Conservation (phyloP, 2,888 invertebrate species). For the Drosophila greeni region DNA sequence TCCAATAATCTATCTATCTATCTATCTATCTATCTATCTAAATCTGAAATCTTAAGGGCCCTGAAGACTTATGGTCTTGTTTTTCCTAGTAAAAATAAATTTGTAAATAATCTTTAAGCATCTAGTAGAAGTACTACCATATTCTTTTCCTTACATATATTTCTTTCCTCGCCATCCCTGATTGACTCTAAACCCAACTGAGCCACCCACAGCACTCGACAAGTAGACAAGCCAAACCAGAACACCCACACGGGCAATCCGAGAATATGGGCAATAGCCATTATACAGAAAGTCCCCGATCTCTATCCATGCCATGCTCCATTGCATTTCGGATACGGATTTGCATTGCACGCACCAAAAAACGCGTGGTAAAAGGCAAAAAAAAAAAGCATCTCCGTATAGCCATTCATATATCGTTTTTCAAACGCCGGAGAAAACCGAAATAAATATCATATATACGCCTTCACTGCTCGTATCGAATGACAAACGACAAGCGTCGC, state of each 20-base stretch:
- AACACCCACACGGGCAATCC: conserved; percentile 24
- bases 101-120: not conserved
- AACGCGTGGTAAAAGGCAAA: conserved; percentile 54
- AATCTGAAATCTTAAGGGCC: not conserved
- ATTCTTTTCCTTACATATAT: not conserved
- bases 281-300: conserved; percentile 32
- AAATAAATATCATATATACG: conserved; percentile 55
- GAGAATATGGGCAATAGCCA: conserved; percentile 18
- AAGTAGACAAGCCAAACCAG: conserved; percentile 16
- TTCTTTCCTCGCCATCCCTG: not conserved
- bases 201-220: conserved; percentile 19
- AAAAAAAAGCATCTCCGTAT: conserved; percentile 6
- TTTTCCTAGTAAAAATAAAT: not conserved
- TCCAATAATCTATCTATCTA: too few species aligned
- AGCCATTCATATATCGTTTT: conserved; percentile 59
- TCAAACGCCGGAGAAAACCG: conserved; percentile 51
- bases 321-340: conserved; percentile 70
- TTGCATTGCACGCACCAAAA: conserved; percentile 71
- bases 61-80: not conserved
- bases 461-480: conserved; percentile 64
- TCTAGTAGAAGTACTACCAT: not conserved
- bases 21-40: not conserved
- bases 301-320: conserved; percentile 47
- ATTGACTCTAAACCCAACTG: conserved; percentile 4
- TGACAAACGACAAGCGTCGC: conserved; percentile 66